Conservation (phyloP, 2,113 vertebrate genomes). For the Boulengeromyrus knoepffleri region DNA sequence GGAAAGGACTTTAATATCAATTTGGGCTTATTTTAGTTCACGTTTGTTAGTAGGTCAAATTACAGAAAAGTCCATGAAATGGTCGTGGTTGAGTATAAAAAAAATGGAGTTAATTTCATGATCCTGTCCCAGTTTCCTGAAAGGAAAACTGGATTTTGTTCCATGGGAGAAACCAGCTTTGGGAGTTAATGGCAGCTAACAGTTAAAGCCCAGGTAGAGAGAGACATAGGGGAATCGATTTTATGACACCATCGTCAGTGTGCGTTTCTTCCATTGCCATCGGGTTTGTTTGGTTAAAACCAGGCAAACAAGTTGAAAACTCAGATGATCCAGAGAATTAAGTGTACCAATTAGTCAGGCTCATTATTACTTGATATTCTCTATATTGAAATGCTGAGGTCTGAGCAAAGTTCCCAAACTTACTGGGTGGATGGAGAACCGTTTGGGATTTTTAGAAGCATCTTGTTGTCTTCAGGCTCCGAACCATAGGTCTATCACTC, state of each 20-base stretch:
- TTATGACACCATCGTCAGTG: not conserved
- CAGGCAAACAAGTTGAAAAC: constrained; percentile 15
- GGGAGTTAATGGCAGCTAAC: constrained; percentile 20
- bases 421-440: not conserved
- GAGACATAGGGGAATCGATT: not conserved
- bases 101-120: constrained; percentile 41
- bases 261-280: constrained; percentile 14
- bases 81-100: constrained; percentile 41
- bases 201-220: constrained; percentile 12
- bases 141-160: constrained; percentile 31
- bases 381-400: not conserved
- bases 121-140: constrained; percentile 36
- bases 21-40: constrained; percentile 49
- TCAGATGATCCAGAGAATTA: constrained; percentile 33
- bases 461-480: not conserved
- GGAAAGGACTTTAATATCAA: not conserved
- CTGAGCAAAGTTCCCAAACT: not conserved
- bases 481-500: not conserved
- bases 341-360: constrained; percentile 20
- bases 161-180: constrained; percentile 22
- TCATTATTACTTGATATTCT: not conserved
- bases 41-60: constrained; percentile 42
- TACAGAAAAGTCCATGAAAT: constrained; percentile 45
- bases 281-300: not conserved
- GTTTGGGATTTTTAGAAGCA: not conserved